Conservation (phyloP, 1,140 invertebrate species). For the Pteromalus puparum region DNA sequence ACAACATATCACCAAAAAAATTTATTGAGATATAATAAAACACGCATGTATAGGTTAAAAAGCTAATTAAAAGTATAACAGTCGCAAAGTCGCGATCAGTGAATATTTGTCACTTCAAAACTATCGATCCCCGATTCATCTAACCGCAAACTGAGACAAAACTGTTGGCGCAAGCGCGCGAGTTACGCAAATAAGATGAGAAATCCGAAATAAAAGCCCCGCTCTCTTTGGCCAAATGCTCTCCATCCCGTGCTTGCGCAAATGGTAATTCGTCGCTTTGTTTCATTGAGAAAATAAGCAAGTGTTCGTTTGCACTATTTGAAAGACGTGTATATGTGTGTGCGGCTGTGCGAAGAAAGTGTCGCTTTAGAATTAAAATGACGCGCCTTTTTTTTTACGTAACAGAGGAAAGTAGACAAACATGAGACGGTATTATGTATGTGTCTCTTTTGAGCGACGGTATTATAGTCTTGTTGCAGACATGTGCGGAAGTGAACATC, state of each 20-base stretch:
- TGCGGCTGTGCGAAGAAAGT: slow-evolving; percentile 8
- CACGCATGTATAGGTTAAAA: no score
- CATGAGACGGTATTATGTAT: slow-evolving; percentile 6
- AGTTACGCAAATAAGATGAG: slow-evolving; percentile 26
- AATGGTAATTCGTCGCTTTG: slow-evolving; percentile 17
- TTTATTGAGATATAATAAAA: no score
- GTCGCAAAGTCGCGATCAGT: no score
- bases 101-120: not conserved
- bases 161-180: not conserved
- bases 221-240: not conserved
- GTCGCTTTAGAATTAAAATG: slow-evolving; percentile 33
- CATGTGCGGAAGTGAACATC: not conserved
- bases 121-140: not conserved
- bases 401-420: slow-evolving; percentile 45
- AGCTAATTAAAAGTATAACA: no score
- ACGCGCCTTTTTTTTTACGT: slow-evolving; percentile 38
- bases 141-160: not conserved
- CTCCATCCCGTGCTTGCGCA: slow-evolving; percentile 5
- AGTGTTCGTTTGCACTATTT: not conserved
- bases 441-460: not conserved
- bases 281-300: slow-evolving; percentile 12
- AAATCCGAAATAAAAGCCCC: slow-evolving; percentile 28
- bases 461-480: not conserved
- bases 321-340: not conserved
- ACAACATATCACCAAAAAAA: no score